phyloP scores from a whole-genome alignment of 2,113 vertebrate species.

The Melanocharis versteri region DNA sequence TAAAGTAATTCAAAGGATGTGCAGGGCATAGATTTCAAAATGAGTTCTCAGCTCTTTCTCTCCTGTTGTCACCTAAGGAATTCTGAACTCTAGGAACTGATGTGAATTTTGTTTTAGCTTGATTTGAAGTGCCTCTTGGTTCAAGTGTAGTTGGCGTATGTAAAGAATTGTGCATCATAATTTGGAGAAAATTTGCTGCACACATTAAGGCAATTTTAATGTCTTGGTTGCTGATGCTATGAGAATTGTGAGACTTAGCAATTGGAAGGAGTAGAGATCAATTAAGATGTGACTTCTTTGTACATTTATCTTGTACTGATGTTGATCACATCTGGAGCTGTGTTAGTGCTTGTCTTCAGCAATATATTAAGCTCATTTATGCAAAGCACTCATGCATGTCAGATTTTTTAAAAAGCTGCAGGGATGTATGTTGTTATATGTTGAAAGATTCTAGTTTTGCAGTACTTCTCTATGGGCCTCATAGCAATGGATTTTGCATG shows the following conservation, averaged over 20 bases:
- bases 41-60: background rate
- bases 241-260: background rate
- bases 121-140: background rate
- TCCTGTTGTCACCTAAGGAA: background rate
- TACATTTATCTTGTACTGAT: background rate
- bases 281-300: background rate
- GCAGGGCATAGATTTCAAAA: background rate
- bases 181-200: background rate
- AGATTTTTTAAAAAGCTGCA: background rate
- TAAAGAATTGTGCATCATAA: background rate
- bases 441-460: background rate
- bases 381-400: background rate
- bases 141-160: background rate
- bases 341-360: background rate
- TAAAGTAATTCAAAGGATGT: background rate
- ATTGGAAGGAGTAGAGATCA: background rate
- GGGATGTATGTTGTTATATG: background rate
- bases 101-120: background rate
- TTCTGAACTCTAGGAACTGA: background rate
- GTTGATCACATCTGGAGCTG: background rate
- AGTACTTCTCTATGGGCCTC: background rate
- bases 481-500: background rate
- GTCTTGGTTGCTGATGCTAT: background rate
- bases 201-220: background rate
- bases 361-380: background rate